A percentile compares a stretch with the other conserved stretches of the same genome.
These are phyloP conservation scores for Haemorhous mexicanus DNA, from an alignment of 2,113 vertebrate species.

Conservation along the genomic window DNA sequence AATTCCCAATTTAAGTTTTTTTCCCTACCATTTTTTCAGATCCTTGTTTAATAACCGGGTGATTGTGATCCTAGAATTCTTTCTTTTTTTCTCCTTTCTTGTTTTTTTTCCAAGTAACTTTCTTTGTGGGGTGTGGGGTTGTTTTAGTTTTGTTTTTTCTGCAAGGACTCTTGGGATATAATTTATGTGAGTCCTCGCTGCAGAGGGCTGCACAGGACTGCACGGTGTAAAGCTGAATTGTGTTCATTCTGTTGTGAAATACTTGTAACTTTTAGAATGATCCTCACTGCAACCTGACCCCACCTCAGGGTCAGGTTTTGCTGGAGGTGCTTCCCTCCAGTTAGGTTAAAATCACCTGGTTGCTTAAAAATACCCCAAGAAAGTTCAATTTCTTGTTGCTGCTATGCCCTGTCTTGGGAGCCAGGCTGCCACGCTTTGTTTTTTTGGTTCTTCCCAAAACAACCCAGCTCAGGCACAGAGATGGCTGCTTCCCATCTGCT, in stretches of 20 bases:
- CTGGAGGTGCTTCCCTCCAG: not conserved
- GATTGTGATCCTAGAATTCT: not conserved
- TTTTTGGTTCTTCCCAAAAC: not conserved
- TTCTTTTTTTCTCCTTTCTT: not conserved
- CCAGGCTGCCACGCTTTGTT: not conserved
- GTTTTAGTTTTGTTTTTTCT: not conserved
- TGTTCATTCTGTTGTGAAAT: not conserved
- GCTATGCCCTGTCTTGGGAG: rapidly evolving
- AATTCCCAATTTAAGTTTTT: not conserved
- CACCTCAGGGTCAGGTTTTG: not conserved
- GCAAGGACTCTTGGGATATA: not conserved
- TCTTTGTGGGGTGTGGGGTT: not conserved
- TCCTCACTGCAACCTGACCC: not conserved
- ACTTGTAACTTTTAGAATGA: not conserved
- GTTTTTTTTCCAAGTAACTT: not conserved
- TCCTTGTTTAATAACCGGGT: not conserved
- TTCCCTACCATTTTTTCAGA: not conserved
- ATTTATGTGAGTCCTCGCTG: not conserved
- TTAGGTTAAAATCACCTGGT: not conserved
- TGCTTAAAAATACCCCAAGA: not conserved
- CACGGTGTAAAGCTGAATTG: not conserved
- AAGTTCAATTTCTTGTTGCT: rapidly evolving
- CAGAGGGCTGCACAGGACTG: not conserved
- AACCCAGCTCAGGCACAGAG: not conserved
- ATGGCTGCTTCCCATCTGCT: not conserved